A percentile compares a stretch with the other conserved stretches of the same genome.
These are phyloP conservation scores for Atrina japonica DNA, from an alignment of 2,888 invertebrate genomes.

Conservation along the genomic window DNA sequence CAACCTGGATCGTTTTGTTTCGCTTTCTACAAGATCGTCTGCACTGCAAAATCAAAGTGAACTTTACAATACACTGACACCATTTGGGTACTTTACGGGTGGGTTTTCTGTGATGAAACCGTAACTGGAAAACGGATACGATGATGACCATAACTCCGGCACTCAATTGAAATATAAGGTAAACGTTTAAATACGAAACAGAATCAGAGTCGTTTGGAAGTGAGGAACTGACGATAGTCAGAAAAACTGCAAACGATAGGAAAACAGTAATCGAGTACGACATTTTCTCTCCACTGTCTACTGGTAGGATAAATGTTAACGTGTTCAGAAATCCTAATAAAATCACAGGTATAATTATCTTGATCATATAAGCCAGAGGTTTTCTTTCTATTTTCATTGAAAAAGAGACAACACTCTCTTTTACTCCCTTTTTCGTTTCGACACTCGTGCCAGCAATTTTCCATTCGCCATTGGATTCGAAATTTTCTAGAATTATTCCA, in stretches of 20 bases:
- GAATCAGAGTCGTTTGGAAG: slow-evolving; percentile 52
- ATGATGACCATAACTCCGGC: slow-evolving; percentile 48
- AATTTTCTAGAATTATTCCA: slow-evolving; percentile 43
- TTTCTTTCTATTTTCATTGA: slow-evolving; percentile 51
- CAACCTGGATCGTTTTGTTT: no score
- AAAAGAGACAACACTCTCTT: slow-evolving; percentile 48
- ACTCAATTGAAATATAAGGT: slow-evolving; percentile 49
- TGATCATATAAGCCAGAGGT: slow-evolving; percentile 52
- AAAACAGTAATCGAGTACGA: slow-evolving; percentile 55
- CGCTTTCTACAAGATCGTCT: background rate
- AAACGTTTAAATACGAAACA: slow-evolving; percentile 48
- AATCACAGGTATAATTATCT: slow-evolving; percentile 53
- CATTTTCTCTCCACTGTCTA: slow-evolving; percentile 52
- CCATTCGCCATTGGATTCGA: slow-evolving; percentile 53
- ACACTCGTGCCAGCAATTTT: slow-evolving; percentile 30
- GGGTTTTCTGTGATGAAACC: slow-evolving; percentile 42
- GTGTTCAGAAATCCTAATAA: slow-evolving; percentile 50
- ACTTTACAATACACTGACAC: slow-evolving; percentile 10
- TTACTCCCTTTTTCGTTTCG: slow-evolving; percentile 24
- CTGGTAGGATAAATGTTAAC: slow-evolving; percentile 55
- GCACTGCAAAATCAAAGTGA: background rate
- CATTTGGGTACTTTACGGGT: slow-evolving; percentile 32
- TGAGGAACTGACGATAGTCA: slow-evolving; percentile 54
- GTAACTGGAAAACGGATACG: slow-evolving; percentile 46
- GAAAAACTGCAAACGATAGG: slow-evolving; percentile 55